Base-by-base conservation (phyloP, 2,888 invertebrate genomes). In the Sylvicola cinctus region DNA sequence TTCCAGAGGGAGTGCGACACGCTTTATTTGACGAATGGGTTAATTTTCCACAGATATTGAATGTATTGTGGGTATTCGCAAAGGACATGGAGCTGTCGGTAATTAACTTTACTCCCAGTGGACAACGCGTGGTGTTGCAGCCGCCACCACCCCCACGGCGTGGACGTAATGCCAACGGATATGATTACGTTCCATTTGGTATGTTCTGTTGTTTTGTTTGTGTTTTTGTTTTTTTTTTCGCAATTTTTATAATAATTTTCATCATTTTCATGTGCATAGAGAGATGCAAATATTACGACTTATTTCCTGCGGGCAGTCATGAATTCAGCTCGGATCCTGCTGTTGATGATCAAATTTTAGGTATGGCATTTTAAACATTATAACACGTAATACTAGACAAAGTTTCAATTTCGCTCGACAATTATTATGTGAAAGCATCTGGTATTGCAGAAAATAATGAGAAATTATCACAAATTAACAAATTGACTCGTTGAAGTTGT, bases 231-330 rank as follows among this genome's bases (percentile, higher is more conserved):
- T 7, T 3, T 23, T 29, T 16, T 23, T 29, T 13, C 3, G 16
- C n/a, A 8, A 5, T 17, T 25, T n/a, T 40, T 13, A 16, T 15
- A 11, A 30, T 27, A 11, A 3, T 26, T 12, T n/a, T n/a, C n/a
- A n/a, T n/a, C n/a, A n/a, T n/a, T n/a, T n/a, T n/a, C n/a, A n/a
- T n/a, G n/a, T n/a, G n/a, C n/a, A n/a, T n/a, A 71, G 71, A 51
- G 32, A 60, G 62, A 40, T 72, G 72, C 50, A 61, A 60, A 40
- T 65, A 68, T 44, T 70, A 69, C 44, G 67, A 71, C 36, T 65
- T 70, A 58, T 73, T 74, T 44, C 64, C 65, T 3, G 56, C 61
- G 7, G 62, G 64, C 1, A 56, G 59, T 13, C 28, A 11, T 37
- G 58, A 61, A n/a, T 45, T 65, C 14, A 57, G 54, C 37, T 49